Conservation (phyloP, 2,888 invertebrate genomes). For the Parochlus steinenii region DNA sequence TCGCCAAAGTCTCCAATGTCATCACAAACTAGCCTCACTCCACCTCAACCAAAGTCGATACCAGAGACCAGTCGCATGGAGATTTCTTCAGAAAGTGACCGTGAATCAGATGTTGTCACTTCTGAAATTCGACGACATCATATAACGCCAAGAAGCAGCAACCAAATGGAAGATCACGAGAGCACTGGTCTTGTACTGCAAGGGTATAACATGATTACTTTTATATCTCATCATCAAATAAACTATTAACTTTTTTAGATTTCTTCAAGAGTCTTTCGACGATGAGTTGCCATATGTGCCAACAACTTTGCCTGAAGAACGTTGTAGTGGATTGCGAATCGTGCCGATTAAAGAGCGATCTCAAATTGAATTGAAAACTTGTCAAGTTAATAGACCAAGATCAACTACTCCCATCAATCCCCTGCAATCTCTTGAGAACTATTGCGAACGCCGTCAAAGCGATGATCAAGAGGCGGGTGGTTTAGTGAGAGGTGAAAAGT, state of each 20-base stretch:
- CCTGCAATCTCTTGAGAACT: conserved; percentile 53
- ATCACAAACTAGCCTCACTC: conserved; percentile 15
- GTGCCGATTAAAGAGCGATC: conserved; percentile 59
- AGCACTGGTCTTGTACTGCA: conserved; percentile 53
- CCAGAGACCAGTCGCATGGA: conserved; percentile 22
- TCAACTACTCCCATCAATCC: conserved; percentile 57
- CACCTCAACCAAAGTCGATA: conserved; percentile 14
- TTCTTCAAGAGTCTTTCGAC: conserved; percentile 71
- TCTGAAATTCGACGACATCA: no score
- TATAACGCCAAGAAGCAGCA: conserved; percentile 24
- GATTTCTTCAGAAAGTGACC: conserved; percentile 49
- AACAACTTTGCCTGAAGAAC: conserved; percentile 74
- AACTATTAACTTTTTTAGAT: no score
- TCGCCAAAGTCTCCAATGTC: conserved; percentile 18
- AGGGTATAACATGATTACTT: no score
- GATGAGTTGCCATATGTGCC: conserved; percentile 78
- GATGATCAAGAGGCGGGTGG: conserved; percentile 16
- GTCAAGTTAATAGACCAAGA: conserved; percentile 56
- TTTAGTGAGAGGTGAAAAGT: conserved; percentile 36
- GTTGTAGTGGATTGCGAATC: conserved; percentile 63
- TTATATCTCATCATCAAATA: no score
- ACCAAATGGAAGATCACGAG: conserved; percentile 43
- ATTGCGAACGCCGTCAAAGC: conserved; percentile 31
- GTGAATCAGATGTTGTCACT: conserved; percentile 44
- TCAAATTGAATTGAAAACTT: conserved; percentile 43